A percentile compares a stretch with the other conserved stretches of the same genome.
Evolutionary conservation across 2,888 invertebrate genomes (phyloP).

Genomic region (Clepsis dumicolana): DNA sequence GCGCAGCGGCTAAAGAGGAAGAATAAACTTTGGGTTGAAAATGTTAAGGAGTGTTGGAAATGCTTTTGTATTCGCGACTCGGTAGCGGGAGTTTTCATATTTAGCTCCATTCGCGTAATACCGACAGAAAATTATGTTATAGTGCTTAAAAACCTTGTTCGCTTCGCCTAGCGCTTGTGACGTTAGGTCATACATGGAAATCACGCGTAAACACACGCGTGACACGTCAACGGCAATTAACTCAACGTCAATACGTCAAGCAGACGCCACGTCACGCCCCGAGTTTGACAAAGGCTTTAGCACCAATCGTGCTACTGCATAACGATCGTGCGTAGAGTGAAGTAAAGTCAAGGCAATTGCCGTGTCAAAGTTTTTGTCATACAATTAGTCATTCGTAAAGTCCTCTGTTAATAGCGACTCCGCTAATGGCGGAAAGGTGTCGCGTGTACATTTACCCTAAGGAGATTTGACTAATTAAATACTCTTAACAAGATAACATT

Average conservation of each 20-base stretch:
- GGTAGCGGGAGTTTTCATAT: not conserved
- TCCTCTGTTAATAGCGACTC: not conserved
- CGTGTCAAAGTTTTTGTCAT: constrained; percentile 20
- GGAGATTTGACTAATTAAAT: constrained; percentile 38
- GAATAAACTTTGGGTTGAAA: constrained; percentile 10
- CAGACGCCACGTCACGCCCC: too few relatives aligned
- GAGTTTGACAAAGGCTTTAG: too few relatives aligned
- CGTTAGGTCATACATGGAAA: too few relatives aligned
- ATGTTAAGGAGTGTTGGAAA: too few relatives aligned
- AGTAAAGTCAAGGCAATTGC: not conserved
- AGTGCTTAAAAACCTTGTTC: too few relatives aligned
- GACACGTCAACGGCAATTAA: too few relatives aligned
- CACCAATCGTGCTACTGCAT: not conserved
- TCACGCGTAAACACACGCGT: too few relatives aligned
- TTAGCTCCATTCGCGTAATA: too few relatives aligned
- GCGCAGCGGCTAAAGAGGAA: not conserved
- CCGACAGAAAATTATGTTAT: too few relatives aligned
- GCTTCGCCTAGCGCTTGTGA: too few relatives aligned
- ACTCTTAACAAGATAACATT: constrained; percentile 39
- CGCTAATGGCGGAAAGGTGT: constrained; percentile 41
- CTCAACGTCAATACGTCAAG: too few relatives aligned
- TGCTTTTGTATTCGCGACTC: not conserved
- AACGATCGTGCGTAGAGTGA: not conserved
- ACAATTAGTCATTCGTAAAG: not conserved
- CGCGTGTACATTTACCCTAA: constrained; percentile 25